A percentile compares a stretch with the other conserved stretches of the same genome.
phyloP scores from a whole-genome alignment of 64 coral and sea anemone species.

The Stichodactyla helianthus region DNA sequence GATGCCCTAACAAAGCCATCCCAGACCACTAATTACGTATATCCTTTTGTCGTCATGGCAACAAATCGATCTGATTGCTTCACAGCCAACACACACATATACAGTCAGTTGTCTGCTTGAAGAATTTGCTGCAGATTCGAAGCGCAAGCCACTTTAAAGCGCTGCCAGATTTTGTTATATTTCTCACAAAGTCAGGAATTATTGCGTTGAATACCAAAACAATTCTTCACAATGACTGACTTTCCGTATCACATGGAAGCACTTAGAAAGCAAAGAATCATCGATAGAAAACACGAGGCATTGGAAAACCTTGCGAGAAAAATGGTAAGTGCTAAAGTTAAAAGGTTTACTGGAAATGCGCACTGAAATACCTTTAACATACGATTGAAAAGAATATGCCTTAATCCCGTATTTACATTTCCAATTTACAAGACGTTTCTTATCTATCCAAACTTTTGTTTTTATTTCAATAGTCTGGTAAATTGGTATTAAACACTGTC shows the following conservation, averaged over 20 bases:
- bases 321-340: not conserved
- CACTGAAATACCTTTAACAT: not conserved
- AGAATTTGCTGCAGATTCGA: not conserved
- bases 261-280: conserved; percentile 17
- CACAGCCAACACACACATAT: not conserved
- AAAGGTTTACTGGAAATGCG: not conserved
- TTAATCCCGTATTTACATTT: not conserved
- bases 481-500: not conserved
- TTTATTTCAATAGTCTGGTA: not conserved
- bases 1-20: not conserved
- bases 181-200: no score
- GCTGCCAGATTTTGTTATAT: not conserved
- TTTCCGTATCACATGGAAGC: conserved; percentile 48
- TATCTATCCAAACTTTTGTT: not conserved
- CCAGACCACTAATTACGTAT: not conserved
- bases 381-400: not conserved
- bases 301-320: conserved; percentile 32
- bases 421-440: not conserved
- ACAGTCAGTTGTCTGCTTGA: not conserved
- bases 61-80: not conserved
- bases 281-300: conserved; percentile 49
- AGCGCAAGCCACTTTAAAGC: not conserved
- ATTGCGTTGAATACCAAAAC: no score
- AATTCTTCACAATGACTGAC: conserved; percentile 17
- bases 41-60: not conserved